Conservation (phyloP, 2,113 vertebrate species). For the Psettodes erumei region DNA sequence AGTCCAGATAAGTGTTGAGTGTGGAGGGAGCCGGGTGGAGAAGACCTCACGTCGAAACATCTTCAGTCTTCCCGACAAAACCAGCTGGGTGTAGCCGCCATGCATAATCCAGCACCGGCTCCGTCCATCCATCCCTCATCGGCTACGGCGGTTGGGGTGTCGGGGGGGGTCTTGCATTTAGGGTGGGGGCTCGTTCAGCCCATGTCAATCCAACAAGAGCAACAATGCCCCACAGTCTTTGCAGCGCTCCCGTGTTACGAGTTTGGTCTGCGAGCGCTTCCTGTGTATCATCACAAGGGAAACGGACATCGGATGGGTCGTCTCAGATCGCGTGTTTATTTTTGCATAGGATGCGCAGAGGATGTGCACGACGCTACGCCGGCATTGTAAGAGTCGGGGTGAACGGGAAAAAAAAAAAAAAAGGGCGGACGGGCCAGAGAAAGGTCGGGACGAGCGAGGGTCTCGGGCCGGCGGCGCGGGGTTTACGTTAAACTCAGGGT, state of each 20-base stretch:
- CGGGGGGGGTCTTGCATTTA: conserved; percentile 59
- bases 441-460: conserved; percentile 56
- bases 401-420: too few species aligned
- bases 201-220: conserved; percentile 61
- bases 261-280: conserved; percentile 21
- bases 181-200: conserved; percentile 60
- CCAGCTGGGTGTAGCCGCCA: conserved; percentile 54
- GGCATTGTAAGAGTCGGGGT: conserved; percentile 24
- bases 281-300: conserved; percentile 33
- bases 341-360: conserved; percentile 26
- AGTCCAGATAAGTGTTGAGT: too few species aligned
- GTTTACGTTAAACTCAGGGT: conserved; percentile 80
- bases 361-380: conserved; percentile 38
- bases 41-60: neutral
- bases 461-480: conserved; percentile 52
- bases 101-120: conserved; percentile 32
- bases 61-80: conserved; percentile 38
- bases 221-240: conserved; percentile 21
- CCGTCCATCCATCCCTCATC: conserved; percentile 41
- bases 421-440: conserved; percentile 28
- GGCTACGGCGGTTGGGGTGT: neutral
- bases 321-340: conserved; percentile 44
- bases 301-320: conserved; percentile 18
- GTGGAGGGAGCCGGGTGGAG: too few species aligned
- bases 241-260: neutral